These are phyloP conservation scores for Odontamblyopus rebecca DNA, from an alignment of 2,797 vertebrate genomes.

Conservation along the genomic window DNA sequence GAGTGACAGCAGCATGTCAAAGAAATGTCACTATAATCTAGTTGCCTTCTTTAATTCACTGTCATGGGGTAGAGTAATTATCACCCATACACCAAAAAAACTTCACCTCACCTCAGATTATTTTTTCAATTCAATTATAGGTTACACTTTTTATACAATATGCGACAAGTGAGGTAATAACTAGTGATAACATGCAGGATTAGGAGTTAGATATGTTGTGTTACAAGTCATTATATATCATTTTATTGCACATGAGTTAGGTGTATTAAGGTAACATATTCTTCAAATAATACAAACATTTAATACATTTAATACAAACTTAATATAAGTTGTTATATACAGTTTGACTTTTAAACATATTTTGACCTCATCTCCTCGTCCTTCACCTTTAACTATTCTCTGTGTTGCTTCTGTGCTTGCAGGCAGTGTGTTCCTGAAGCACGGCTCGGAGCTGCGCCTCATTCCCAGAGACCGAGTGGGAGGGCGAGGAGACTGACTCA, in stretches of 20 bases:
- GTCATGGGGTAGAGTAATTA: too few relatives aligned
- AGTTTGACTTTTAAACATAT: not conserved
- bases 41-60: too few relatives aligned
- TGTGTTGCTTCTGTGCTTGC: slow-evolving; percentile 41
- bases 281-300: too few relatives aligned
- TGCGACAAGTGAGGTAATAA: too few relatives aligned
- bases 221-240: not conserved
- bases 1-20: too few relatives aligned
- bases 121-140: too few relatives aligned
- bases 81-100: too few relatives aligned
- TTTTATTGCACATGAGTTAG: not conserved
- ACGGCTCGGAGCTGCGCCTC: slow-evolving; percentile 94
- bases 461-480: slow-evolving; percentile 98
- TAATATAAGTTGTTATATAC: not conserved
- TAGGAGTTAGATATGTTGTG: not conserved
- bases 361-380: not conserved
- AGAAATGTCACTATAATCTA: too few relatives aligned
- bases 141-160: too few relatives aligned
- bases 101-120: too few relatives aligned
- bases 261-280: not conserved
- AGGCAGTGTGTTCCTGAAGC: slow-evolving; percentile 98
- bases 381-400: slow-evolving; percentile 26
- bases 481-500: slow-evolving; percentile 67
- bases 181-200: too few relatives aligned
- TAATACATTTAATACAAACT: not conserved